These are phyloP conservation scores for Coccyzus lansbergi DNA, from an alignment of 2,797 vertebrate species.

Conservation along the genomic window DNA sequence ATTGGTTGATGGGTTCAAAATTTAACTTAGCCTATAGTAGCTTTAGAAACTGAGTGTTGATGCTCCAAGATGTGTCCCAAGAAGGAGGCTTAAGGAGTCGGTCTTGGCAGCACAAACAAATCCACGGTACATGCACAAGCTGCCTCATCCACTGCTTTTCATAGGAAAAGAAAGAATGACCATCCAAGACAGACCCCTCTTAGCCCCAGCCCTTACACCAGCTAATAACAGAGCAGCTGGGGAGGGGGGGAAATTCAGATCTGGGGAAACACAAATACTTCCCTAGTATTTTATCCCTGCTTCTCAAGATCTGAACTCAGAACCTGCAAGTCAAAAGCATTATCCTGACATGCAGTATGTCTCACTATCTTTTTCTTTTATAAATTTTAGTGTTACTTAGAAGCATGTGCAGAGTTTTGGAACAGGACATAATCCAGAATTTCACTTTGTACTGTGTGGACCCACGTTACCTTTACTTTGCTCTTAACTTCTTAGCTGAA, in stretches of 20 bases:
- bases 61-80: constrained; percentile 22
- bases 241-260: neutral
- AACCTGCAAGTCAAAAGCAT: neutral
- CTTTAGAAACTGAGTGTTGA: constrained; percentile 24
- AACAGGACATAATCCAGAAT: neutral
- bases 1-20: constrained; percentile 59
- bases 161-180: neutral
- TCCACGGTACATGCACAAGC: neutral
- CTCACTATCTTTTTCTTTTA: neutral
- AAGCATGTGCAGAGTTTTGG: neutral
- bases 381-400: neutral
- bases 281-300: neutral
- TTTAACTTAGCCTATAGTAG: constrained; percentile 50
- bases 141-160: neutral
- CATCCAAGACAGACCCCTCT: neutral
- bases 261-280: neutral
- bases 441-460: neutral
- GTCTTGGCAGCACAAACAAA: neutral
- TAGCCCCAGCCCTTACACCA: neutral
- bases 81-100: neutral
- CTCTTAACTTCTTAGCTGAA: neutral
- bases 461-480: neutral
- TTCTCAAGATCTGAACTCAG: neutral
- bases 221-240: neutral
- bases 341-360: neutral